These are phyloP conservation scores for Ganaspis sp. DNA, from an alignment of 1,140 invertebrate species.

Conservation along the genomic window DNA sequence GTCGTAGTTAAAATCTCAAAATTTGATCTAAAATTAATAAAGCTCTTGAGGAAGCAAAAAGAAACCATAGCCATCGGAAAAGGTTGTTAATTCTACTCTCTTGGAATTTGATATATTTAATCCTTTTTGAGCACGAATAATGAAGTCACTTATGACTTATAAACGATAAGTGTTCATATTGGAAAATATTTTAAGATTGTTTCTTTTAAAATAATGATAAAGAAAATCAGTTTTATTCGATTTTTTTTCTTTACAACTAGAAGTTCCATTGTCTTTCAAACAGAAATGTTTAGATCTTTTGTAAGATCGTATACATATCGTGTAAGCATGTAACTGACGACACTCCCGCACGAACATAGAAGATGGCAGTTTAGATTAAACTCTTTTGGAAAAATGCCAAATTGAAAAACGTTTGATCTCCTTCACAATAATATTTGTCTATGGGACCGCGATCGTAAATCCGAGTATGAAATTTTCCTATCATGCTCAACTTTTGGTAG, in stretches of 20 bases:
- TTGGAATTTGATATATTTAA: background rate
- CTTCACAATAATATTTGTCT: slow-evolving; percentile 21
- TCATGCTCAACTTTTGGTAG: background rate
- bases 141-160: background rate
- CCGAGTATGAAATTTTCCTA: slow-evolving; percentile 7
- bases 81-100: background rate
- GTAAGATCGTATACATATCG: slow-evolving; percentile 21
- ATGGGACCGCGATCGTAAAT: slow-evolving; percentile 18
- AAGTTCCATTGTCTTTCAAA: background rate
- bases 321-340: slow-evolving; percentile 25
- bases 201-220: background rate
- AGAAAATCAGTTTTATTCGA: no score
- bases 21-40: no score
- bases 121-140: background rate
- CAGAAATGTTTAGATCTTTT: slow-evolving; percentile 25
- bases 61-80: background rate
- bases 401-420: slow-evolving; percentile 29
- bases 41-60: no score
- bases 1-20: no score
- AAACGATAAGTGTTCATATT: background rate
- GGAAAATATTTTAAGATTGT: background rate
- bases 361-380: slow-evolving; percentile 19
- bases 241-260: background rate
- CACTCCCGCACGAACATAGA: slow-evolving; percentile 10
- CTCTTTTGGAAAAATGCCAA: slow-evolving; percentile 29